These are phyloP conservation scores for Ceratina australensis DNA, from an alignment of 1,140 invertebrate species.

Conservation along the genomic window DNA sequence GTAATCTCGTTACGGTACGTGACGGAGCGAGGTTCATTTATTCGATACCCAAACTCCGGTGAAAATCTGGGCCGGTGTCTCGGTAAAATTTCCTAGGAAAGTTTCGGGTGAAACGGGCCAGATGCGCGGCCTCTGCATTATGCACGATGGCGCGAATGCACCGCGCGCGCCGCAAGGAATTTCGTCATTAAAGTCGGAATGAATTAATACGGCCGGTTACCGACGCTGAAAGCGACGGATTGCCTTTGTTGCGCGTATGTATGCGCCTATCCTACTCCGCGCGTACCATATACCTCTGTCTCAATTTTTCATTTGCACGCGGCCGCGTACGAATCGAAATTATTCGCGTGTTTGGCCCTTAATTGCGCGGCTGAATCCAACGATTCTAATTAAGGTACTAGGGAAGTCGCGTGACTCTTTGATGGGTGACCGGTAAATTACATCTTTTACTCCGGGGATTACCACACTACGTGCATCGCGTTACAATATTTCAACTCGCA, in stretches of 20 bases:
- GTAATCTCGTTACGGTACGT: too few species aligned
- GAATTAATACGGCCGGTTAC: constrained; percentile 25
- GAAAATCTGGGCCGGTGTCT: not conserved
- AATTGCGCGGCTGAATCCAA: not conserved
- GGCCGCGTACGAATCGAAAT: not conserved
- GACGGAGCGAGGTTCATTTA: too few species aligned
- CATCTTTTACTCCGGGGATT: too few species aligned
- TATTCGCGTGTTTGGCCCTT: not conserved
- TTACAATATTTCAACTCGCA: too few species aligned
- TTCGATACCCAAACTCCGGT: not conserved
- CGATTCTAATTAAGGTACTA: not conserved
- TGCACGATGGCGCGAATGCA: not conserved
- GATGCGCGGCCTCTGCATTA: constrained; percentile 23
- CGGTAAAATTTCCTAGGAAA: constrained; percentile 18
- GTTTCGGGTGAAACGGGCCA: constrained; percentile 6
- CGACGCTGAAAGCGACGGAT: not conserved
- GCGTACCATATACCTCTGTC: too few species aligned
- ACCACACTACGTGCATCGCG: too few species aligned
- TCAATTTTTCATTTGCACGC: not conserved
- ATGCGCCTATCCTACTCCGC: too few species aligned
- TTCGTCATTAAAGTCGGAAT: constrained; percentile 31
- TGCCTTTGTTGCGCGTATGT: constrained; percentile 12
- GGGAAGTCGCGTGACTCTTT: not conserved
- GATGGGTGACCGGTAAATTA: not conserved
- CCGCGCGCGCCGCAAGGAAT: constrained; percentile 8